phyloP scores from a whole-genome alignment of 2,113 vertebrate species.

The Psilopsiagon aymara region DNA sequence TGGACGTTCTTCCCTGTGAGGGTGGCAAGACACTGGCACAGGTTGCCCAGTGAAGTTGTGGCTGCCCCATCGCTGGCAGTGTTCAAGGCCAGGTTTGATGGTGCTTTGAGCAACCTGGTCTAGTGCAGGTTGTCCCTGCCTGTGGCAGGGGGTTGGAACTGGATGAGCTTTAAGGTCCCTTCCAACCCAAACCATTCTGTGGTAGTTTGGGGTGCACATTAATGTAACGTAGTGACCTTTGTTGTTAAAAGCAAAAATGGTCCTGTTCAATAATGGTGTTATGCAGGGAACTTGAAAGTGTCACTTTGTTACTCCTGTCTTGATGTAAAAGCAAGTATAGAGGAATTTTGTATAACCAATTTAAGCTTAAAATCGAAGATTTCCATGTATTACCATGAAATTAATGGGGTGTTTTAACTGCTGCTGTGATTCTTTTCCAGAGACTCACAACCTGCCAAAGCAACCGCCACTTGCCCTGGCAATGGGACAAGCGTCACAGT shows the following conservation, averaged over 20 bases:
- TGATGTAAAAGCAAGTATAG: not conserved
- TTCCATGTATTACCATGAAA: accelerated
- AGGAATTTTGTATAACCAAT: not conserved
- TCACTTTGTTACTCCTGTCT: not conserved
- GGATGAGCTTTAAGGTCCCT: not conserved
- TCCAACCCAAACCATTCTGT: not conserved
- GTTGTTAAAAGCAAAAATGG: not conserved
- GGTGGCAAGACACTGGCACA: not conserved
- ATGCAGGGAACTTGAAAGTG: accelerated
- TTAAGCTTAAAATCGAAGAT: not conserved
- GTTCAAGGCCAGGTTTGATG: not conserved
- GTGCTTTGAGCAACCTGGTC: not conserved
- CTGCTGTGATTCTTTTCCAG: conserved; percentile 63
- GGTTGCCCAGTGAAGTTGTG: not conserved
- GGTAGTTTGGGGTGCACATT: accelerated
- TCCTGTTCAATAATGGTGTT: accelerated
- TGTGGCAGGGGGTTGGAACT: not conserved
- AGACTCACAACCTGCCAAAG: conserved; percentile 99
- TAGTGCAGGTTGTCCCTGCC: not conserved
- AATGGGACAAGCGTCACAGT: conserved; percentile 94
- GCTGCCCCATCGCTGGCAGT: not conserved
- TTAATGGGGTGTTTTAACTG: not conserved
- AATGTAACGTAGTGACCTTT: accelerated
- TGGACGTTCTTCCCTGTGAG: not conserved
- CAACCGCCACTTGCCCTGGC: conserved; percentile 95